A percentile compares a stretch with the other conserved stretches of the same genome.
phyloP scores from a whole-genome alignment of 1,140 invertebrate genomes.

The Calosoma granatense region DNA sequence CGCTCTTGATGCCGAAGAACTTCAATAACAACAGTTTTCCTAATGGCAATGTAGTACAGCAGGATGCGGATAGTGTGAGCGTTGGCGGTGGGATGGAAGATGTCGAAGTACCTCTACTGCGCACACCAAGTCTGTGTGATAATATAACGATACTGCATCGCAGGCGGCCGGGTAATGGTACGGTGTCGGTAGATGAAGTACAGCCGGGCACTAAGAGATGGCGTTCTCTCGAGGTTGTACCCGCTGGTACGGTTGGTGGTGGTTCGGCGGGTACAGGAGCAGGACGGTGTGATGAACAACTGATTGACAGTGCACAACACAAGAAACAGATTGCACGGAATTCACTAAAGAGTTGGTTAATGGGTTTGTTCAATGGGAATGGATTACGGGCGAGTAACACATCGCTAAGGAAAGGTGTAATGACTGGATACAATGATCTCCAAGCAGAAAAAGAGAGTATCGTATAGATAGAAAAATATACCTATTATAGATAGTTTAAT shows the following conservation, averaged over 20 bases:
- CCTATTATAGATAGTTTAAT: background rate
- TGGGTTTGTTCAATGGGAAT: slow-evolving; percentile 55
- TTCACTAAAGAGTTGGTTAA: slow-evolving; percentile 54
- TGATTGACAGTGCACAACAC: slow-evolving; percentile 30
- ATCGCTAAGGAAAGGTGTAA: slow-evolving; percentile 46
- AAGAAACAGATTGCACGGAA: slow-evolving; percentile 41
- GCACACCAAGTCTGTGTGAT: slow-evolving; percentile 15
- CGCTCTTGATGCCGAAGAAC: slow-evolving; percentile 36
- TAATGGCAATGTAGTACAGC: slow-evolving; percentile 39
- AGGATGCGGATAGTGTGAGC: slow-evolving; percentile 23
- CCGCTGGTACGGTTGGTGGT: too few species aligned
- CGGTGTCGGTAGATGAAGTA: slow-evolving; percentile 19
- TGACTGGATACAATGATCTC: slow-evolving; percentile 28
- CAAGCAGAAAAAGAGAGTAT: slow-evolving; percentile 34
- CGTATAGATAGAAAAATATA: slow-evolving; percentile 21
- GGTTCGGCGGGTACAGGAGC: slow-evolving; percentile 27
- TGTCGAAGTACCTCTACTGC: slow-evolving; percentile 44
- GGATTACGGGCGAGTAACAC: slow-evolving; percentile 50
- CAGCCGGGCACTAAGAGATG: slow-evolving; percentile 44
- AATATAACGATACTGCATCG: slow-evolving; percentile 23
- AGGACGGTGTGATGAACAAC: slow-evolving; percentile 30
- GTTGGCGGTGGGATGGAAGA: slow-evolving; percentile 32
- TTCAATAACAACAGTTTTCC: slow-evolving; percentile 44
- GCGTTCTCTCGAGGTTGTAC: slow-evolving; percentile 62
- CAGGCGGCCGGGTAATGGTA: slow-evolving; percentile 24